Conservation (phyloP, 2,113 vertebrate genomes). For the Rhynchomys soricoides region DNA sequence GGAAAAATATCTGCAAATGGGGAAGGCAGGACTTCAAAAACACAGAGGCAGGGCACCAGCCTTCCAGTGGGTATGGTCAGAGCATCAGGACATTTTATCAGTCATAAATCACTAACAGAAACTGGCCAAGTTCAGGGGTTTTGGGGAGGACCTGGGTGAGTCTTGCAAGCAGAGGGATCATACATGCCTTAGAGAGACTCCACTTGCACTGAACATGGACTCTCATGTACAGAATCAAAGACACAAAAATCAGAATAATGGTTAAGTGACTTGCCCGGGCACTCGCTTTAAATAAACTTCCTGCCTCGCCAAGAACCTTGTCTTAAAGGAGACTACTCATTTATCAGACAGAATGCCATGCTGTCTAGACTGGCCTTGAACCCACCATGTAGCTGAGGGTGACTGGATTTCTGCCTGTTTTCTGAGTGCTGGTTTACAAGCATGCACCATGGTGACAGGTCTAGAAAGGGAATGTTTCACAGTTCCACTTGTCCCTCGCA, state of each 20-base stretch:
- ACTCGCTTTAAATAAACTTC: neutral
- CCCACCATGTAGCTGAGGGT: neutral
- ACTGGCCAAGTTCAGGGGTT: neutral
- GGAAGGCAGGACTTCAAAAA: fast-evolving
- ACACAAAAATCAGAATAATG: neutral
- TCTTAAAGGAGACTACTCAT: neutral
- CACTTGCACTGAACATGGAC: neutral
- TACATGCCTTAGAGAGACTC: neutral
- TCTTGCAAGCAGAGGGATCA: neutral
- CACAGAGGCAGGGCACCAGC: no score
- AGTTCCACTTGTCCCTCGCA: neutral
- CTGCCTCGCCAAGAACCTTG: neutral
- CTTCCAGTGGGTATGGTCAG: neutral
- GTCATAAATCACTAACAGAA: neutral
- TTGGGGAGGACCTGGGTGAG: neutral
- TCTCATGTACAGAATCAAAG: neutral
- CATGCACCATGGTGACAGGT: no score
- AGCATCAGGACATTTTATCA: neutral
- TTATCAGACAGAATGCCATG: neutral
- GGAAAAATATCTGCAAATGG: neutral
- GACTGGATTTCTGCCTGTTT: neutral
- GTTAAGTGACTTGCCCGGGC: neutral
- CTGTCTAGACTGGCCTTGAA: neutral
- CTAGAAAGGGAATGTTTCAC: neutral
- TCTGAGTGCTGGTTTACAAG: neutral